Percentiles rank a stretch among this genome's conserved stretches.
These are phyloP conservation scores for Coelinius sp. DNA, from an alignment of 2,888 invertebrate species.

Conservation along the genomic window DNA sequence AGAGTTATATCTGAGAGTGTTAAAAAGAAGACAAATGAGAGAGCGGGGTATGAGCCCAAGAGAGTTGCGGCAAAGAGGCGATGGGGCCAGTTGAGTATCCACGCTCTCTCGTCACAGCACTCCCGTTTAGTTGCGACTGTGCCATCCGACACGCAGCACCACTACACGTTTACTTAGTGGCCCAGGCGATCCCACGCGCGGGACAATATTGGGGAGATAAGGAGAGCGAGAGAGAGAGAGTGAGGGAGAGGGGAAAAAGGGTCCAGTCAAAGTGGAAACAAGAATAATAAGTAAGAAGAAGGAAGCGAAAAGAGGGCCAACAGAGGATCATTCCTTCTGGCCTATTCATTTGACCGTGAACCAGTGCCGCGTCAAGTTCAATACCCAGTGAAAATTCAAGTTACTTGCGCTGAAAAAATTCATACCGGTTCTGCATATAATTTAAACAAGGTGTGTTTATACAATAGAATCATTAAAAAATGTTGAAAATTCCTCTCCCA, in stretches of 20 bases:
- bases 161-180: constrained; percentile 5
- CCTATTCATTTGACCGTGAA: constrained; percentile 49
- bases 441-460: neutral
- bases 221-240: constrained; percentile 6
- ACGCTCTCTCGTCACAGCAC: constrained; percentile 7
- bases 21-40: constrained; percentile 8
- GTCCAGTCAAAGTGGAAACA: neutral
- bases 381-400: constrained; percentile 19
- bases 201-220: neutral
- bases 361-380: constrained; percentile 42
- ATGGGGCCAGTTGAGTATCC: neutral
- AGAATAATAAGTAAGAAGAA: neutral
- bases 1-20: neutral
- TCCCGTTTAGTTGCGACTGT: constrained; percentile 35
- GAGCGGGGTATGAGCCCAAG: constrained; percentile 6
- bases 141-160: constrained; percentile 38
- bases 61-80: constrained; percentile 6
- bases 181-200: constrained; percentile 49
- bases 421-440: constrained; percentile 10
- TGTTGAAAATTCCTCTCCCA: neutral
- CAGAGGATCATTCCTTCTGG: constrained; percentile 36
- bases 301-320: constrained; percentile 12
- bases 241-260: constrained; percentile 11
- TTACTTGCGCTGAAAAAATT: constrained; percentile 1
- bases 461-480: too few species aligned